Percentiles rank a stretch among this genome's conserved stretches.
These are phyloP conservation scores for Sebastes kiyomatsui DNA, from an alignment of 2,797 vertebrate genomes.

Conservation along the genomic window DNA sequence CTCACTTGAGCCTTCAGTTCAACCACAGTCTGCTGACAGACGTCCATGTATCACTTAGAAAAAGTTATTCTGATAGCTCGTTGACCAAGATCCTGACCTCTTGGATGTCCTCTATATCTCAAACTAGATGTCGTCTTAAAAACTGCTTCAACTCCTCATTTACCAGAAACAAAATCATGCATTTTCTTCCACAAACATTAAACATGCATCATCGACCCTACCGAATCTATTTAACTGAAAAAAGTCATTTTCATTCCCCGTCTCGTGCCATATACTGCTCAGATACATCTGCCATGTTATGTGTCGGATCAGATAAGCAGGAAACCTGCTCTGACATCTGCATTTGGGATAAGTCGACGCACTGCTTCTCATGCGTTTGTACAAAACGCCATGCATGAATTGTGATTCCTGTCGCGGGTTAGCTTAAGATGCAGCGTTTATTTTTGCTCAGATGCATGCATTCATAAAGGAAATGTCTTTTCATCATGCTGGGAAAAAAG, in stretches of 20 bases:
- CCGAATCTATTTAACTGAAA: slow-evolving; percentile 19
- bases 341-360: slow-evolving; percentile 64
- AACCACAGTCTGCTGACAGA: slow-evolving; percentile 40
- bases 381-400: slow-evolving; percentile 5
- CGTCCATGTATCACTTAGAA: background rate
- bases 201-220: background rate
- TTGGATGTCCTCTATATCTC: background rate
- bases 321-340: slow-evolving; percentile 88
- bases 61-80: slow-evolving; percentile 2
- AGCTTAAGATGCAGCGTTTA: slow-evolving; percentile 25
- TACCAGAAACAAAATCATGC: background rate
- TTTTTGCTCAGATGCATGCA: slow-evolving; percentile 41
- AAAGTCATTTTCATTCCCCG: slow-evolving; percentile 64
- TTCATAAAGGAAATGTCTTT: background rate
- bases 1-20: slow-evolving; percentile 19
- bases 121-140: background rate
- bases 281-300: slow-evolving; percentile 87
- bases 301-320: slow-evolving; percentile 87
- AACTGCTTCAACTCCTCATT: background rate
- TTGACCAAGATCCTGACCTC: slow-evolving; percentile 1
- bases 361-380: slow-evolving; percentile 46
- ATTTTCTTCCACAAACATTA: slow-evolving; percentile 6
- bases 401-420: slow-evolving; percentile 37
- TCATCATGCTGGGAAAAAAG: background rate
- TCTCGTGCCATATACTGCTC: slow-evolving; percentile 83